Percentiles rank a stretch among this genome's conserved stretches.
phyloP scores from a whole-genome alignment of 2,113 vertebrate species.

The Tauraco erythrolophus region DNA sequence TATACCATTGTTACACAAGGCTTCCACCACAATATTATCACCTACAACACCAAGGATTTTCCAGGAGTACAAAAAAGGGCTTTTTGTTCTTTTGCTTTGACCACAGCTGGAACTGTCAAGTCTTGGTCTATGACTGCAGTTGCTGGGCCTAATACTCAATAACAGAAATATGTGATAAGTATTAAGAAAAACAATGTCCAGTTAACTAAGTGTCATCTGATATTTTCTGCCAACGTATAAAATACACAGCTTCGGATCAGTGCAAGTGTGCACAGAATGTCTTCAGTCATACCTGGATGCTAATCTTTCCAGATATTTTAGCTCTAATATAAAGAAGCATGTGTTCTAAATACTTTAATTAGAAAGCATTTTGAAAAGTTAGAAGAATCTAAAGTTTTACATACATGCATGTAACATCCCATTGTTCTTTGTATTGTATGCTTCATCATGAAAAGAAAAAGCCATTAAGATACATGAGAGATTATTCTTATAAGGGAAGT shows the following conservation, averaged over 20 bases:
- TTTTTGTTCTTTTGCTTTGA: neutral
- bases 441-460: neutral
- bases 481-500: neutral
- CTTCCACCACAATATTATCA: neutral
- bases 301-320: neutral
- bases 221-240: neutral
- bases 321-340: neutral
- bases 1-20: neutral
- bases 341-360: neutral
- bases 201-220: neutral
- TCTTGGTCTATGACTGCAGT: neutral
- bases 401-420: neutral
- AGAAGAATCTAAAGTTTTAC: neutral
- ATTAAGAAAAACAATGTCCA: neutral
- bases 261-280: neutral
- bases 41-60: neutral
- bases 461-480: neutral
- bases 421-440: neutral
- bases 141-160: neutral
- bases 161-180: neutral
- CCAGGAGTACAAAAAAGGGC: neutral
- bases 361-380: neutral
- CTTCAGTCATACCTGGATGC: neutral
- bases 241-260: neutral
- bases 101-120: neutral